A percentile compares a stretch with the other conserved stretches of the same genome.
Evolutionary conservation across 2,888 invertebrate genomes (phyloP).

Genomic region (Pinctada fucata): DNA sequence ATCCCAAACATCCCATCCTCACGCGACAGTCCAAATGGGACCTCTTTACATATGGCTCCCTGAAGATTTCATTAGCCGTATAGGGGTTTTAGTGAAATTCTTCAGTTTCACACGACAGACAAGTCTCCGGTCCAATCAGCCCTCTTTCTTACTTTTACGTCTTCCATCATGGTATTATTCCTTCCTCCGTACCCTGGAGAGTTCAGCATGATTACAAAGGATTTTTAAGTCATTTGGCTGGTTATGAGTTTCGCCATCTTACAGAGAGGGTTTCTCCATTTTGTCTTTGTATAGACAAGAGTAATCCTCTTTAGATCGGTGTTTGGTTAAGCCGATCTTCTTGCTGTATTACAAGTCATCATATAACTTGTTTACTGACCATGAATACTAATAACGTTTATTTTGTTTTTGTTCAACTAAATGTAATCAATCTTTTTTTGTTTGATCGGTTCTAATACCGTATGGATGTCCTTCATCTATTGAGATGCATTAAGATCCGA

Average conservation of each 20-base stretch:
- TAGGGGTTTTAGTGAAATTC: conserved; percentile 34
- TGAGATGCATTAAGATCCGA: no score
- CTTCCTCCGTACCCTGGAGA: conserved; percentile 20
- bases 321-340: conserved; percentile 2
- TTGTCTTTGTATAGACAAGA: neutral
- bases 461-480: no score
- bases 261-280: neutral
- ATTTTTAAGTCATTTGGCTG: conserved; percentile 33
- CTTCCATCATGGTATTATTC: conserved; percentile 32
- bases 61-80: conserved; percentile 26
- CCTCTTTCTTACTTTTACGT: conserved; percentile 23
- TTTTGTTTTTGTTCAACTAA: neutral
- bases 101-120: conserved; percentile 27
- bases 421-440: neutral
- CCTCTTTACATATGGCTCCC: conserved; percentile 24
- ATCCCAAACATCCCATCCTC: conserved; percentile 20
- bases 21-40: conserved; percentile 30
- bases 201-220: conserved; percentile 28
- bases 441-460: neutral
- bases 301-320: neutral
- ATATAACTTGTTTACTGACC: neutral
- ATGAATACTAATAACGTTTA: neutral
- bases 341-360: neutral
- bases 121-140: conserved; percentile 19
- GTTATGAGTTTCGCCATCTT: neutral